Evolutionary conservation across 2,797 vertebrate genomes (phyloP).

Genomic region (Ambastaia sidthimunki): DNA sequence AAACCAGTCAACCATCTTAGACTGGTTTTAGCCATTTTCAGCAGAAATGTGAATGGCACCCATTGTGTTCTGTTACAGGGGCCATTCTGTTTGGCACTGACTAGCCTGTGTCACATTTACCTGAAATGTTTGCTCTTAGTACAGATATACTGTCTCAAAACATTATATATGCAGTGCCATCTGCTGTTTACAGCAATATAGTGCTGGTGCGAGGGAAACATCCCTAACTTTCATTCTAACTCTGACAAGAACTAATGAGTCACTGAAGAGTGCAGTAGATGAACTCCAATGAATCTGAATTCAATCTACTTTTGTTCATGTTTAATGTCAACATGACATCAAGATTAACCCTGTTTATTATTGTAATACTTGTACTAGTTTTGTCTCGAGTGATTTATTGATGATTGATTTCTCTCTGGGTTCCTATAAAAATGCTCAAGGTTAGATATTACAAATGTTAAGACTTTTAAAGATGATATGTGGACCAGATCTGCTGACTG

Average conservation of each 20-base stretch:
- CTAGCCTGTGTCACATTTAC: neutral
- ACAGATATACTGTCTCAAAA: neutral
- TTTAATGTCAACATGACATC: neutral
- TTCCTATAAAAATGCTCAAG: too few relatives aligned
- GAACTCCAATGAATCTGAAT: neutral
- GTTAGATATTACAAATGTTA: too few relatives aligned
- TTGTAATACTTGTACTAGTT: neutral
- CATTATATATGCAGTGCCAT: slow-evolving; percentile 57
- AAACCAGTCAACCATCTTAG: too few relatives aligned
- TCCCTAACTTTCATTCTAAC: neutral
- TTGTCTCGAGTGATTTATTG: neutral
- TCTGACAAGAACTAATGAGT: too few relatives aligned
- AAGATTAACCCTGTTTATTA: neutral
- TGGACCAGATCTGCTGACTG: slow-evolving; percentile 11
- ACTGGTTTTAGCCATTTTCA: too few relatives aligned
- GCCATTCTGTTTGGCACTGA: neutral
- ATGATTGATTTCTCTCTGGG: too few relatives aligned
- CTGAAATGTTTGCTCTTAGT: neutral
- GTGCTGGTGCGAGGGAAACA: neutral
- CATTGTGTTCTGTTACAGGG: neutral
- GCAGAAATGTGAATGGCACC: neutral
- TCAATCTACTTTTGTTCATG: neutral
- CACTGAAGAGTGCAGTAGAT: neutral
- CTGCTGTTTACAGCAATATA: slow-evolving; percentile 33
- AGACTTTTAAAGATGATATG: too few relatives aligned